phyloP scores from a whole-genome alignment of 2,113 vertebrate species.

The Mormyrus iriodes region DNA sequence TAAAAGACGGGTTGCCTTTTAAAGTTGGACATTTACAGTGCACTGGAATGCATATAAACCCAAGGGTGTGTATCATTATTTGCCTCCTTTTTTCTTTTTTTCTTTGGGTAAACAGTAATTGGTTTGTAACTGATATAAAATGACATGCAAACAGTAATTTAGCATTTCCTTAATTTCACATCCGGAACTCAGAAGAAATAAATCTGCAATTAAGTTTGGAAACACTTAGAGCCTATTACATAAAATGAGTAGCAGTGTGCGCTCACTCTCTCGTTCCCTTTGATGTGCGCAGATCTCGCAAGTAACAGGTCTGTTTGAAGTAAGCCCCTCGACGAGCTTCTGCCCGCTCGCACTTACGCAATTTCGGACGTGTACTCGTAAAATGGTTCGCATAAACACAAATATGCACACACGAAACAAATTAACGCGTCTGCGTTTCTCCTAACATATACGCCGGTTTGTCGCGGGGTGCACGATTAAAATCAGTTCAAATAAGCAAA shows the following conservation, averaged over 20 bases:
- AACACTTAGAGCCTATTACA: slow-evolving; percentile 51
- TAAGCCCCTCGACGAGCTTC: slow-evolving; percentile 29
- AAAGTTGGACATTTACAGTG: neutral
- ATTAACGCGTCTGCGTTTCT: slow-evolving; percentile 27
- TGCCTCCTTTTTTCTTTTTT: slow-evolving; percentile 28
- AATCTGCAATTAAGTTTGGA: slow-evolving; percentile 49
- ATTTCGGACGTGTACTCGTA: slow-evolving; percentile 26
- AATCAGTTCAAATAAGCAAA: neutral
- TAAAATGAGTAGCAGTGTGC: slow-evolving; percentile 38
- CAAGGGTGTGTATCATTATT: slow-evolving; percentile 1
- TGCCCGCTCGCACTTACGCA: slow-evolving; percentile 30
- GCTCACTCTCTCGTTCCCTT: slow-evolving; percentile 25
- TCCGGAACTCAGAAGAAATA: slow-evolving; percentile 37
- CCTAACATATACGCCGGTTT: slow-evolving; percentile 8
- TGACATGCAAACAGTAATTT: slow-evolving; percentile 37
- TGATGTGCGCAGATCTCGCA: slow-evolving; percentile 30
- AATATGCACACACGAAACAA: slow-evolving; percentile 38
- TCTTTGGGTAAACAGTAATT: slow-evolving; percentile 28
- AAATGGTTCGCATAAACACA: slow-evolving; percentile 42
- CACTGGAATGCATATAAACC: neutral
- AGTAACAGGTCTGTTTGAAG: slow-evolving; percentile 49
- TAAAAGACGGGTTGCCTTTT: neutral
- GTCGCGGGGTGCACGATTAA: neutral
- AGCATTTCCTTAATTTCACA: slow-evolving; percentile 42
- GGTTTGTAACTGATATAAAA: slow-evolving; percentile 43